phyloP scores from a whole-genome alignment of 2,113 vertebrate species.

The Columbina picui region DNA sequence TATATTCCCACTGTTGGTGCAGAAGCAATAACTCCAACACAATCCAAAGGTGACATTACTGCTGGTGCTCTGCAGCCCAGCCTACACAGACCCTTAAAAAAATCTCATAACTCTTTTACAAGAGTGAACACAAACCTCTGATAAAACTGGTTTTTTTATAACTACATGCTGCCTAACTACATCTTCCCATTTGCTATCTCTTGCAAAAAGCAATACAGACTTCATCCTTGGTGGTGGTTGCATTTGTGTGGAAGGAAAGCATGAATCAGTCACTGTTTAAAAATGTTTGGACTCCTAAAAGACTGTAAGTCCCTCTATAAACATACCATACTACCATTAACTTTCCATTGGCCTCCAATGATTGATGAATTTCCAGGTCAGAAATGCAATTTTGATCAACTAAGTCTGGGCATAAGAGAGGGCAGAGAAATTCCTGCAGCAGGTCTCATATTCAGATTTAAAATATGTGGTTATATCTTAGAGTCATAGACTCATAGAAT shows the following conservation, averaged over 20 bases:
- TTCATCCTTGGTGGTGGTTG: not conserved
- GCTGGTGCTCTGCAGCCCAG: not conserved
- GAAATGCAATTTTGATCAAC: conserved; percentile 4
- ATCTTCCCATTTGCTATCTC: not conserved
- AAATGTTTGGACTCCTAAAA: not conserved
- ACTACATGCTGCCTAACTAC: rapidly evolving
- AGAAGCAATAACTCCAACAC: not conserved
- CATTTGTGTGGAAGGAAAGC: not conserved
- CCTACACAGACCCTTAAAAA: not conserved
- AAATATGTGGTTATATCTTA: not conserved
- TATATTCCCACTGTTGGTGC: not conserved
- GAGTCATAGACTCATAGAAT: not conserved
- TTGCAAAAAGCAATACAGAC: not conserved
- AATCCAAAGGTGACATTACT: not conserved
- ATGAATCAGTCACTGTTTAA: not conserved
- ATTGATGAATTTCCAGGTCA: not conserved
- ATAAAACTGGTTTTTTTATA: not conserved
- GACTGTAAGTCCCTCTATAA: not conserved
- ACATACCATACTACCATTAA: not conserved
- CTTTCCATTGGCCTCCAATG: not conserved
- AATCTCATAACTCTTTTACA: not conserved
- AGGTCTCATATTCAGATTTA: not conserved
- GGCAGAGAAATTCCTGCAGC: not conserved
- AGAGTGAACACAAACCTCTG: not conserved
- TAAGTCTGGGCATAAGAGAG: not conserved